phyloP scores from a whole-genome alignment of 1,140 invertebrate genomes.

The Lasioglossum baleicum region DNA sequence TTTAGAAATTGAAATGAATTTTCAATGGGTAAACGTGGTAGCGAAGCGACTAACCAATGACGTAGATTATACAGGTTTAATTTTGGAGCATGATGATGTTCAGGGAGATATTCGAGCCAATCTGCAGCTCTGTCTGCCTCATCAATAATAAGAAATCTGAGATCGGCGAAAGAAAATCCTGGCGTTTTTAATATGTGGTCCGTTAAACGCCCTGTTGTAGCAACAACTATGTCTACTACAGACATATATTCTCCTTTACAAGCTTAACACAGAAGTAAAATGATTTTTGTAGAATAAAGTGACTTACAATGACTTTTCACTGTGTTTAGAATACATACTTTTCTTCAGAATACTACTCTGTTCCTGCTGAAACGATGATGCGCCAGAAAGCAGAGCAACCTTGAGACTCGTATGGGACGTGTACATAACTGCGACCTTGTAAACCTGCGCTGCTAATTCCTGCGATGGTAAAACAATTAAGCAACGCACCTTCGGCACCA shows the following conservation, averaged over 20 bases:
- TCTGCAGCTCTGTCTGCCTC: conserved; percentile 97
- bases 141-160: conserved; percentile 95
- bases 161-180: conserved; percentile 90
- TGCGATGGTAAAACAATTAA: conserved; percentile 94
- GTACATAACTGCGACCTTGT: conserved; percentile 89
- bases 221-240: conserved; percentile 93
- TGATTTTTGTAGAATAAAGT: conserved; percentile 2
- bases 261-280: conserved; percentile 68
- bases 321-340: conserved; percentile 78
- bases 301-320: background rate
- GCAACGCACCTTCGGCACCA: conserved; percentile 86
- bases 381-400: conserved; percentile 87
- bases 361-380: conserved; percentile 87
- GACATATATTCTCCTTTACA: conserved; percentile 79
- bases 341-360: conserved; percentile 86
- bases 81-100: conserved; percentile 69
- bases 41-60: conserved; percentile 41
- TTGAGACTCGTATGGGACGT: conserved; percentile 86
- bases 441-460: conserved; percentile 94
- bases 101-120: conserved; percentile 87
- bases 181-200: conserved; percentile 94
- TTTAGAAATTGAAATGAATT: no score
- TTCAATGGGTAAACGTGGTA: no score
- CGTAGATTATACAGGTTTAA: conserved; percentile 65
- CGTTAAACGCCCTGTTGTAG: conserved; percentile 95